Conservation (phyloP, 2,888 invertebrate genomes). For the Archips crataeganus region DNA sequence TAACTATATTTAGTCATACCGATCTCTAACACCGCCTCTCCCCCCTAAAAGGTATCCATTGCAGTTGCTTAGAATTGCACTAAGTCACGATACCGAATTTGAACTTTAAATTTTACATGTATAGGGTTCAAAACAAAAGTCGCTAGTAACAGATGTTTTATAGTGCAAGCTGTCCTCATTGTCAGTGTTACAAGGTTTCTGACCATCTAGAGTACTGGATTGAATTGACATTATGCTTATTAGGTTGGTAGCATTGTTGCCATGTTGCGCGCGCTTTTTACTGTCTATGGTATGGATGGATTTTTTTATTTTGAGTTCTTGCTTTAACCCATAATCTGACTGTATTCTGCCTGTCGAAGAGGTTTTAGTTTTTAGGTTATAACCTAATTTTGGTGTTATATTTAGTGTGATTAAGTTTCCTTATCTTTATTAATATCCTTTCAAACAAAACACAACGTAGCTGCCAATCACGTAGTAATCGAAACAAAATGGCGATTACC, state of each 20-base stretch:
- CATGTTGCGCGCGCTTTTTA: constrained; percentile 3
- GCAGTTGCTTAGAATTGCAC: not conserved
- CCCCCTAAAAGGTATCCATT: constrained; percentile 23
- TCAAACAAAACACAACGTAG: not conserved
- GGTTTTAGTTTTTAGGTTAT: no score
- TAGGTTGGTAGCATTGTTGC: constrained; percentile 34
- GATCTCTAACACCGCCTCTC: constrained; percentile 1
- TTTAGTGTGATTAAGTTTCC: not conserved
- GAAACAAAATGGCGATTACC: constrained; percentile 31
- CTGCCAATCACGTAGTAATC: constrained; percentile 16
- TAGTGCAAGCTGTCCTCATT: constrained; percentile 26
- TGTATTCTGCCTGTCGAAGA: not conserved
- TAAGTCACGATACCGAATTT: not conserved
- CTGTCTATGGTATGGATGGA: constrained; percentile 9
- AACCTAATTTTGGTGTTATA: no score
- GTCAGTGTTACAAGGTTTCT: constrained; percentile 35
- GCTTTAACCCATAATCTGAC: not conserved
- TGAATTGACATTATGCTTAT: constrained; percentile 38
- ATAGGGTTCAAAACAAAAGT: constrained; percentile 13
- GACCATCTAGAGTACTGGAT: constrained; percentile 37
- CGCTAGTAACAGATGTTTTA: constrained; percentile 27
- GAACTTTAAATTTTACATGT: not conserved
- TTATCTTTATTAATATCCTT: not conserved
- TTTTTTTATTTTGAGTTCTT: not conserved
- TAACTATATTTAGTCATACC: constrained; percentile 13